phyloP scores from a whole-genome alignment of 1,140 invertebrate species.

The Polypedilum vanderplanki region DNA sequence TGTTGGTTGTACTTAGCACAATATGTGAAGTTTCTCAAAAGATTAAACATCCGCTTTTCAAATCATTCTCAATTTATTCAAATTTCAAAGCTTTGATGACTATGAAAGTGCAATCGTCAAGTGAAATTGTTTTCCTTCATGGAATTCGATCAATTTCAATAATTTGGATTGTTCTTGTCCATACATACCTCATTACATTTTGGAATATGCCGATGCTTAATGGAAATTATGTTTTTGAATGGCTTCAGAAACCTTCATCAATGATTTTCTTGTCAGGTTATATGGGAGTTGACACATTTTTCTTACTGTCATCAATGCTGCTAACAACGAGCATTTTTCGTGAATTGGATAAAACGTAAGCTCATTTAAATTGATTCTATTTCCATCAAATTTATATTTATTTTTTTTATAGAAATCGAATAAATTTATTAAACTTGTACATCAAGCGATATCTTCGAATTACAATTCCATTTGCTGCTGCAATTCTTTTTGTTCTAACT shows the following conservation, averaged over 20 bases:
- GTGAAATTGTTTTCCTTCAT: not conserved
- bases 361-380: not conserved
- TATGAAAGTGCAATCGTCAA: not conserved
- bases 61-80: not conserved
- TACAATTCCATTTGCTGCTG: not conserved
- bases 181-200: not conserved
- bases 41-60: not conserved
- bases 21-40: not conserved
- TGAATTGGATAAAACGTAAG: conserved; percentile 15
- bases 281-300: conserved; percentile 11
- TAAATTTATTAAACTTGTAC: not conserved
- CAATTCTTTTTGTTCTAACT: not conserved
- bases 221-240: not conserved
- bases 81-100: not conserved
- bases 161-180: not conserved
- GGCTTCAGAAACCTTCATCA: not conserved
- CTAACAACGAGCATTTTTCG: not conserved
- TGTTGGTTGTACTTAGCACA: not conserved
- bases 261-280: not conserved
- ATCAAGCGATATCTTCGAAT: not conserved
- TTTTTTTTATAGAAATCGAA: not conserved
- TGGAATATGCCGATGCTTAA: not conserved
- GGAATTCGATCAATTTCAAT: conserved; percentile 1
- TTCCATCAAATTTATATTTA: no score
- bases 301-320: not conserved